Conservation (phyloP, 2,797 vertebrate species). For the Antennarius maculatus region DNA sequence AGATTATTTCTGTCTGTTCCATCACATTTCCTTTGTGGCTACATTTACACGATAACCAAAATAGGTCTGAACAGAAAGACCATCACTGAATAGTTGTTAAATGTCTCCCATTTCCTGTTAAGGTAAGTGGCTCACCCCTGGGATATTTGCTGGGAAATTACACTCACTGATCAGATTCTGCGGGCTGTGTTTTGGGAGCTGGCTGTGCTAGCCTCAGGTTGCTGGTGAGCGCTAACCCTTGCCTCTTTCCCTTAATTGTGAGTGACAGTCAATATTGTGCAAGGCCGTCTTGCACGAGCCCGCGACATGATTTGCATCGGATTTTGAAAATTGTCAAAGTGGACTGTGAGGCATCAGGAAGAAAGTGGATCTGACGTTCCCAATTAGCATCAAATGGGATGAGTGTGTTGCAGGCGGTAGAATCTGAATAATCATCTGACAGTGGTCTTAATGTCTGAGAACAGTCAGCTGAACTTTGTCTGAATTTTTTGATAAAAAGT, state of each 20-base stretch:
- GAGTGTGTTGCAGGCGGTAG: slow-evolving; percentile 45
- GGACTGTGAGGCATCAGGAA: slow-evolving; percentile 72
- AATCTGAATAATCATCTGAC: slow-evolving; percentile 77
- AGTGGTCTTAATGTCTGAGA: slow-evolving; percentile 70
- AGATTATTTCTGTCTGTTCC: slow-evolving; percentile 60
- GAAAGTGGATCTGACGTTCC: slow-evolving; percentile 75
- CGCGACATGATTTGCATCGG: slow-evolving; percentile 83
- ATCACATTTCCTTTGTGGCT: slow-evolving; percentile 58
- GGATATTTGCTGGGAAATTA: slow-evolving; percentile 80
- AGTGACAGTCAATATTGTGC: slow-evolving; percentile 83
- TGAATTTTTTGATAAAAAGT: slow-evolving; percentile 54
- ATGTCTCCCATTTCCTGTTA: slow-evolving; percentile 79
- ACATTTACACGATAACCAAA: slow-evolving; percentile 67
- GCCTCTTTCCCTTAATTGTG: slow-evolving; percentile 76
- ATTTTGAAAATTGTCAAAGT: slow-evolving; percentile 84
- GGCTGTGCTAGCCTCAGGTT: slow-evolving; percentile 74
- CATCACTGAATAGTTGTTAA: slow-evolving; percentile 75
- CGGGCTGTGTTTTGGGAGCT: slow-evolving; percentile 68
- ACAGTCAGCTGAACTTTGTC: slow-evolving; percentile 66
- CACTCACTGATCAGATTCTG: slow-evolving; percentile 84
- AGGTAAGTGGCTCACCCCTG: slow-evolving; percentile 80
- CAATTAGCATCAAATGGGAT: slow-evolving; percentile 75
- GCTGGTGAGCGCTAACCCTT: slow-evolving; percentile 70
- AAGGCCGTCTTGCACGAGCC: slow-evolving; percentile 63
- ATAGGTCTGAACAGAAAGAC: slow-evolving; percentile 60